Evolutionary conservation across 2,797 vertebrate species (phyloP).

Genomic region (Florisuga fusca): DNA sequence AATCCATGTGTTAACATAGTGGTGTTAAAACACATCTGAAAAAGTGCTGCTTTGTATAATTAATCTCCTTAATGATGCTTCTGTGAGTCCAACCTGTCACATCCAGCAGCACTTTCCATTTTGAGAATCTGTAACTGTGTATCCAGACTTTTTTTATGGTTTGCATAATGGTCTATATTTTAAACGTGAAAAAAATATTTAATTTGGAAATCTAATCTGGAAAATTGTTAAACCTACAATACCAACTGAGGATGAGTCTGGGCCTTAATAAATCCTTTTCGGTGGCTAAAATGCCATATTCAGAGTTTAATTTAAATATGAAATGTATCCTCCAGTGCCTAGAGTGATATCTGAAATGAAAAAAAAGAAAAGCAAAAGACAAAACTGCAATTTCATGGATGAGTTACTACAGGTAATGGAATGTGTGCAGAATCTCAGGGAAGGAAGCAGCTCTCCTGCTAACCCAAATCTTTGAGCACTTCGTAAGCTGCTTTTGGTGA

Average conservation of each 20-base stretch:
- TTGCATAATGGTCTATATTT: constrained; percentile 69
- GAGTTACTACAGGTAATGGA: neutral
- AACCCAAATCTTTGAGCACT: neutral
- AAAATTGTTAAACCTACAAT: constrained; percentile 41
- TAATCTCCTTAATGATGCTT: constrained; percentile 60
- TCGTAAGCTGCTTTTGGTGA: neutral
- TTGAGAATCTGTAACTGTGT: constrained; percentile 71
- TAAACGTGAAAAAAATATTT: constrained; percentile 61
- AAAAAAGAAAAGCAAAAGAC: neutral
- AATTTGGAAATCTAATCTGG: constrained; percentile 41
- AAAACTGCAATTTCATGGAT: neutral
- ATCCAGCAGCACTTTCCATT: constrained; percentile 71
- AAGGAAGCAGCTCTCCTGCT: neutral
- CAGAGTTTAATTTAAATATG: neutral
- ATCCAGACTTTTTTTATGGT: constrained; percentile 62
- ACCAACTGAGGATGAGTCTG: neutral
- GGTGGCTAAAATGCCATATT: neutral
- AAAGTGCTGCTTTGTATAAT: constrained; percentile 64
- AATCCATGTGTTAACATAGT: constrained; percentile 25
- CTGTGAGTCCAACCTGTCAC: constrained; percentile 70
- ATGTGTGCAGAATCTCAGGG: neutral
- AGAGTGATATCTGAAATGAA: neutral
- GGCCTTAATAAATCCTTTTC: neutral
- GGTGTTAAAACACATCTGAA: constrained; percentile 55
- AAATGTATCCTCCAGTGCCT: neutral